Evolutionary conservation across 2,797 vertebrate species (phyloP), one percentile per base, ranked within the genome.

Genomic region (Alca torda): DNA sequence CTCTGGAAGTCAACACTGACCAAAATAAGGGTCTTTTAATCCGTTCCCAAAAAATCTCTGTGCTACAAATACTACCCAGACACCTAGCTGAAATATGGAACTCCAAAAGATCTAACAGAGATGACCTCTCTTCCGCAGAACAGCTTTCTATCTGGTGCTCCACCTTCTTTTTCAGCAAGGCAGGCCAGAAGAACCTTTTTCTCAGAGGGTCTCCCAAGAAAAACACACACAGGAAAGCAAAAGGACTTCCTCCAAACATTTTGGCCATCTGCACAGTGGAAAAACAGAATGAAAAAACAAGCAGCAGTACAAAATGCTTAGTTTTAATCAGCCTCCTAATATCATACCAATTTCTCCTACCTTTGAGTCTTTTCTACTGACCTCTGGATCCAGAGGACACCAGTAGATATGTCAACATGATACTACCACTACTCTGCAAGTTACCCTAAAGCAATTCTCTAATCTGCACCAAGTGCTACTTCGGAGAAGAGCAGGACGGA

Each of bases 391-490:
- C 31, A 37, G 43, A 43, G 43, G n/a, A 87, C 41, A 57, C 59
- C 81, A 87, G 54, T 9, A 75, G 75, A 73, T 73, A 43, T 2
- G 7, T 79, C 89, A 90, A 84, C 77, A 80, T 17, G 35, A 90
- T 77, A 82, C 25, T 25, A 74, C 51, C 37, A 25, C 21, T 64
- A 53, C 84, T 18, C 35, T 4, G 48, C 72, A 92, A 93, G 9
- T 11, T 60, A 69, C 64, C 84, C 82, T 78, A 41, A 30, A 95
- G 82, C 84, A 48, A 74, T 70, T 83, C 57, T 78, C 76, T 91
- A 77, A 92, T 84, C 87, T 85, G 64, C 67, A 95, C 70, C 92
- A 84, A 96, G 73, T 37, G 73, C 63, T 82, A 17, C 82, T 70
- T 50, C 16, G 51, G n/a, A 46, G 68, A 89, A 93, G 48, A 72